phyloP scores from a whole-genome alignment of 2,888 invertebrate genomes.

The Tupiocoris notatus region DNA sequence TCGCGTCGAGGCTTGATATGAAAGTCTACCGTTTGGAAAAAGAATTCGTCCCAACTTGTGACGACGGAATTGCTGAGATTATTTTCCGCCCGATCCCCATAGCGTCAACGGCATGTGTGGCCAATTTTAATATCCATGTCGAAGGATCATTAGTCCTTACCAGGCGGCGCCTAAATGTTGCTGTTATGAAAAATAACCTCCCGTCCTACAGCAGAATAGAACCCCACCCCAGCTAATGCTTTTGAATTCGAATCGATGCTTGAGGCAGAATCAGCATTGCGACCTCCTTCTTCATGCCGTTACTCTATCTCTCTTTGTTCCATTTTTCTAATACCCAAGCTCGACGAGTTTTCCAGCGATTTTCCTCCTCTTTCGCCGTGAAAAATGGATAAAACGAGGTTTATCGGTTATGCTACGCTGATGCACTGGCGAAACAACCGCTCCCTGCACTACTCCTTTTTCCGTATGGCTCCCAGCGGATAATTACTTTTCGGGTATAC shows the following conservation, averaged over 20 bases:
- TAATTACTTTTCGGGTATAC: too few relatives aligned
- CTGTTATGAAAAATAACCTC: slow-evolving; percentile 30
- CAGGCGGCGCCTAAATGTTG: slow-evolving; percentile 24
- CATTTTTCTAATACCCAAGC: slow-evolving; percentile 22
- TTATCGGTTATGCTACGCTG: slow-evolving; percentile 20
- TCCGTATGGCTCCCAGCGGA: too few relatives aligned
- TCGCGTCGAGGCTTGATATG: too few relatives aligned
- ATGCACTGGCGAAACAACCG: too few relatives aligned
- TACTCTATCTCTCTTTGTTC: neutral
- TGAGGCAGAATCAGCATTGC: neutral
- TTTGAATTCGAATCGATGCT: slow-evolving; percentile 33
- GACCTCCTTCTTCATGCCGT: neutral
- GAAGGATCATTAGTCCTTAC: slow-evolving; percentile 36
- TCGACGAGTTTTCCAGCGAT: neutral
- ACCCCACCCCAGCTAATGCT: slow-evolving; percentile 25
- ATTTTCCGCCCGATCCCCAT: neutral
- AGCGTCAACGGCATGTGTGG: slow-evolving; percentile 33
- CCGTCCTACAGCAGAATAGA: neutral
- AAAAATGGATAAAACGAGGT: slow-evolving; percentile 27
- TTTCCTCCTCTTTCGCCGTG: slow-evolving; percentile 14
- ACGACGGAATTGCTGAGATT: neutral
- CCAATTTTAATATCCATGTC: slow-evolving; percentile 40
- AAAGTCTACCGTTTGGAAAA: too few relatives aligned
- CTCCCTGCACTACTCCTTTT: too few relatives aligned
- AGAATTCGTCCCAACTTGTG: neutral